phyloP scores from a whole-genome alignment of 1,140 invertebrate species.

The Apocrypta bakeri region DNA sequence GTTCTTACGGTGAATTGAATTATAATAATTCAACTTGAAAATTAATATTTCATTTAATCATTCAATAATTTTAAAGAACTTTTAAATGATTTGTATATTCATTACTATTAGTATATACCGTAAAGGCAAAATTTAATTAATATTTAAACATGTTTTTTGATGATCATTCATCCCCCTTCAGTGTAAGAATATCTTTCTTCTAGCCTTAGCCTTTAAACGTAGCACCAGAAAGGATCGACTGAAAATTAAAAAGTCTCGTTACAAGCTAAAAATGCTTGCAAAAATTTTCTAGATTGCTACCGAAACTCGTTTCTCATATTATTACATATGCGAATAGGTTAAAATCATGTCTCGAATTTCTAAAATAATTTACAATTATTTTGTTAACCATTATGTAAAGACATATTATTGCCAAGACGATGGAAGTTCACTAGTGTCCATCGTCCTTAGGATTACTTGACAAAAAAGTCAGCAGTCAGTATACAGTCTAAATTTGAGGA shows the following conservation, averaged over 20 bases:
- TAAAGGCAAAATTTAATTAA: not conserved
- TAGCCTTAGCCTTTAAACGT: conserved; percentile 38
- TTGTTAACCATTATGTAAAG: conserved; percentile 35
- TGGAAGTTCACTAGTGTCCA: not conserved
- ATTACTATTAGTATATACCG: not conserved
- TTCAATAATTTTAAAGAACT: conserved; percentile 15
- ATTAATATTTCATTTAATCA: not conserved
- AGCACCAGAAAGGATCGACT: conserved; percentile 43
- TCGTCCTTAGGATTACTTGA: conserved; percentile 15
- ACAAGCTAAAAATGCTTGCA: conserved; percentile 36
- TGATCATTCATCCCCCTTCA: conserved; percentile 30
- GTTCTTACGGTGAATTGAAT: not conserved
- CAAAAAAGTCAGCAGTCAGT: conserved; percentile 26
- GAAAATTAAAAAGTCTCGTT: conserved; percentile 35
- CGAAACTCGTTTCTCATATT: conserved; percentile 16
- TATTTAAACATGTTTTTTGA: not conserved
- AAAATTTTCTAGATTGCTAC: conserved; percentile 26
- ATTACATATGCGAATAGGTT: conserved; percentile 22
- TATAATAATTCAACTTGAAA: conserved; percentile 32
- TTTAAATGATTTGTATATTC: conserved; percentile 5
- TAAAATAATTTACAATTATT: conserved; percentile 38
- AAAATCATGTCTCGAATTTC: conserved; percentile 20
- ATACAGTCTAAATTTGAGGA: conserved; percentile 45
- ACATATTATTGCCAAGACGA: conserved; percentile 12
- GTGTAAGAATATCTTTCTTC: conserved; percentile 30